Evolutionary conservation across 2,113 vertebrate species (phyloP), one percentile per base, ranked within the genome.

Genomic region (Triplophysa tibetana): DNA sequence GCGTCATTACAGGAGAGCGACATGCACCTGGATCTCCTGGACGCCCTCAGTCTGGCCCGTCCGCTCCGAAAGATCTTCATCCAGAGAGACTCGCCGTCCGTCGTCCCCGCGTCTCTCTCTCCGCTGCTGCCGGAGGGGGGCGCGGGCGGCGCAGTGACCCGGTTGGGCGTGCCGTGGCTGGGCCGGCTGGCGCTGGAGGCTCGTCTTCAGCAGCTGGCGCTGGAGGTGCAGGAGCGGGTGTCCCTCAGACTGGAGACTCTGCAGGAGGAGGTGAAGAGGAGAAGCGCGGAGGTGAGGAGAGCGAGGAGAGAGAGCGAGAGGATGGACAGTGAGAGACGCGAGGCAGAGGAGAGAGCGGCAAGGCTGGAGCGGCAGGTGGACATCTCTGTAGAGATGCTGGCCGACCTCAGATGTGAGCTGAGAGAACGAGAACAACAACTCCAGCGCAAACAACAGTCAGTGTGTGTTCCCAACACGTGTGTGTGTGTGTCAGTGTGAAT

Each of bases 141-240:
- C 0, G 14, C 26, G 0, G 83, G 63, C 0, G 21, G 11, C 1
- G 38, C 70, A 4, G 16, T 80, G 5, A 48, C 80, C 54, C 73
- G 63, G 67, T n/a, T 74, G 68, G 75, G 74, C 10, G 50, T 75
- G 21, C 82, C 82, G 1, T 75, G 82, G 65, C 24, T 70, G 43
- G 79, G 79, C 19, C 38, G 79, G 61, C 72, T 81, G 23, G 78
- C 75, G 4, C 45, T 85, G 43, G 84, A 85, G 66, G 66, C 75
- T 54, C 58, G 83, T 0, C 83, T 92, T 75, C 88, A 72, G 80
- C 87, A 43, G 77, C 76, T 84, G 63, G 77, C 70, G 0, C 24
- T 79, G 69, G 90, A 91, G 81, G 88, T 91, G 62, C 90, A 92
- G 81, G 88, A 91, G 79, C 81, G 86, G 56, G 82, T 91, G 67